phyloP scores from a whole-genome alignment of 2,797 vertebrate species.

The Sciaenops ocellatus region DNA sequence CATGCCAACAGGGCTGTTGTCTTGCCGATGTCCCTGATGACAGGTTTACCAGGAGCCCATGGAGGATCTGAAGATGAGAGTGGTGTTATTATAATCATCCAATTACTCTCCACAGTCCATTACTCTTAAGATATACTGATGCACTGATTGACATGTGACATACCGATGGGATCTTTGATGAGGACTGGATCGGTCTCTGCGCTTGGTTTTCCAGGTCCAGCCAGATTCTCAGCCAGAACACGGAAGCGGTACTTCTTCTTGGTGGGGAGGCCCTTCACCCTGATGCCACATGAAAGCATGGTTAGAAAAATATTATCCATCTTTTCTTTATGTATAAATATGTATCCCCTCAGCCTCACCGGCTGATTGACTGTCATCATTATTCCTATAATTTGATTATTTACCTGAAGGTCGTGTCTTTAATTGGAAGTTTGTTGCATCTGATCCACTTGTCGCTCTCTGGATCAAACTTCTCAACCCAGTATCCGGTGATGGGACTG shows the following conservation, averaged over 20 bases:
- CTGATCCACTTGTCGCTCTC: conserved; percentile 96
- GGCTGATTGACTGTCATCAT: no score
- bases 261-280: conserved; percentile 95
- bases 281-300: conserved; percentile 55
- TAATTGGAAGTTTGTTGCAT: conserved; percentile 97
- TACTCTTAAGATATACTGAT: neutral
- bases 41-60: conserved; percentile 97
- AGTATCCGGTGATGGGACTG: conserved; percentile 97
- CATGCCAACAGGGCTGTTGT: conserved; percentile 90
- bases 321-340: neutral
- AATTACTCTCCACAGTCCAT: no score
- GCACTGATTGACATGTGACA: neutral
- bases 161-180: conserved; percentile 97
- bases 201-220: conserved; percentile 96
- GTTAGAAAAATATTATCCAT: neutral
- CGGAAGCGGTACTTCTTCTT: conserved; percentile 98
- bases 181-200: conserved; percentile 92
- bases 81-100: neutral
- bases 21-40: conserved; percentile 93
- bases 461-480: conserved; percentile 97
- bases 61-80: conserved; percentile 90
- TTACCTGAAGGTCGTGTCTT: conserved; percentile 94
- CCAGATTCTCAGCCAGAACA: conserved; percentile 97
- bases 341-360: no score
- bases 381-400: neutral